Conservation (phyloP, 2,797 vertebrate genomes). For the Emydoidea blandingii region DNA sequence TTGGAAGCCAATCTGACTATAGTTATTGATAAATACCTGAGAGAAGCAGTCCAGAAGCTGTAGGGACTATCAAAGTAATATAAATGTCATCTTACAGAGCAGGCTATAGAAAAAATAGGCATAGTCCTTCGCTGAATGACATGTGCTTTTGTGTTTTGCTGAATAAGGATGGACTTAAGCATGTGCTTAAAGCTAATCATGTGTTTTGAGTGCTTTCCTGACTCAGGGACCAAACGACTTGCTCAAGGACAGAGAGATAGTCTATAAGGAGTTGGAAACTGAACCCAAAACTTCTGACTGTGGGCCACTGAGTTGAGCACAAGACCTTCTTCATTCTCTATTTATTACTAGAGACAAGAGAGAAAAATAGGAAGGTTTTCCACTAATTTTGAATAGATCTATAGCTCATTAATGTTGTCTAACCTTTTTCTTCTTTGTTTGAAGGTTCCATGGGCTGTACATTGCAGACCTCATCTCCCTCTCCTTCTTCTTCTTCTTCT, state of each 20-base stretch:
- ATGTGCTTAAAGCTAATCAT: not conserved
- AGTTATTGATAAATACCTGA: not conserved
- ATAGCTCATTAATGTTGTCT: not conserved
- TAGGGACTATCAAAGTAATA: not conserved
- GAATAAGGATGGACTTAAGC: no score
- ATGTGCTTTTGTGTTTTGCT: no score
- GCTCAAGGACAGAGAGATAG: not conserved
- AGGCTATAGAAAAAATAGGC: not conserved
- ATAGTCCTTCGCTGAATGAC: no score
- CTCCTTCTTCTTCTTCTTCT: slow-evolving; percentile 27
- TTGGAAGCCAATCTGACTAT: not conserved
- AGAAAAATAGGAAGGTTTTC: not conserved
- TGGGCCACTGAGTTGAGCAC: not conserved
- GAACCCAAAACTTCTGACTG: not conserved
- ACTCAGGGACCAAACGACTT: not conserved
- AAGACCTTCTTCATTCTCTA: not conserved
- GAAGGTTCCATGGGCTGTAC: not conserved
- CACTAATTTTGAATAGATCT: not conserved
- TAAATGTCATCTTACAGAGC: not conserved
- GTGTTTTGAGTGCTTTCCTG: not conserved
- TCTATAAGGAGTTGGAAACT: not conserved
- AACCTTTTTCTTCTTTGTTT: not conserved
- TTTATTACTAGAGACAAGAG: not conserved
- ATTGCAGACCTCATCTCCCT: not conserved
- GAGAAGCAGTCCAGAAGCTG: rapidly evolving